phyloP scores from a whole-genome alignment of 2,797 vertebrate genomes.

The Smutsia gigantea region DNA sequence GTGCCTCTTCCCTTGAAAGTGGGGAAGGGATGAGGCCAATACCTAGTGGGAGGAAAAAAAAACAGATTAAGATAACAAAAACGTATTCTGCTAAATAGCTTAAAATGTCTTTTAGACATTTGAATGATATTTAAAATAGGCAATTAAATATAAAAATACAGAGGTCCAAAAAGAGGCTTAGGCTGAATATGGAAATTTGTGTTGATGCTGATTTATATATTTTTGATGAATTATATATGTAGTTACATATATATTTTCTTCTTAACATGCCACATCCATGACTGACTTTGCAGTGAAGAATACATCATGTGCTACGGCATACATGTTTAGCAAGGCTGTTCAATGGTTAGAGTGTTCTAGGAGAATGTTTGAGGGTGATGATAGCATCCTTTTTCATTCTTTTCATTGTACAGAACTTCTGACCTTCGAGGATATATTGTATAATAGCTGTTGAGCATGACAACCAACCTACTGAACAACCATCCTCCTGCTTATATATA shows the following conservation, averaged over 20 bases:
- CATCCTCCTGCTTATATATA: background rate
- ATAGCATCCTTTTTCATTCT: background rate
- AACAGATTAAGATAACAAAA: background rate
- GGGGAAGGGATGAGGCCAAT: background rate
- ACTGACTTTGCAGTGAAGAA: background rate
- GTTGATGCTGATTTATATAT: background rate
- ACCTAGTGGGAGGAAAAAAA: background rate
- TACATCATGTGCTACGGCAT: background rate
- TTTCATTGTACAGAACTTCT: background rate
- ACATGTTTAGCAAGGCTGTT: background rate
- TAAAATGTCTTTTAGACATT: background rate
- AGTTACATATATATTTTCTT: background rate
- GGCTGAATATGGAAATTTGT: background rate
- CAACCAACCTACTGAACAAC: background rate
- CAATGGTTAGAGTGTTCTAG: background rate
- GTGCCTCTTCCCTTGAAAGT: background rate
- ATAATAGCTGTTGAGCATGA: background rate
- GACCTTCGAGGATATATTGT: background rate
- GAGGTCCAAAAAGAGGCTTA: background rate
- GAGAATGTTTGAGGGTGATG: background rate
- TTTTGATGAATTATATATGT: background rate
- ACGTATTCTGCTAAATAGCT: background rate
- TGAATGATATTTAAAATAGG: background rate
- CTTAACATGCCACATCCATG: background rate
- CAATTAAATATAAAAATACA: background rate